Conservation (phyloP, 2,888 invertebrate genomes). For the Hedya salicella region DNA sequence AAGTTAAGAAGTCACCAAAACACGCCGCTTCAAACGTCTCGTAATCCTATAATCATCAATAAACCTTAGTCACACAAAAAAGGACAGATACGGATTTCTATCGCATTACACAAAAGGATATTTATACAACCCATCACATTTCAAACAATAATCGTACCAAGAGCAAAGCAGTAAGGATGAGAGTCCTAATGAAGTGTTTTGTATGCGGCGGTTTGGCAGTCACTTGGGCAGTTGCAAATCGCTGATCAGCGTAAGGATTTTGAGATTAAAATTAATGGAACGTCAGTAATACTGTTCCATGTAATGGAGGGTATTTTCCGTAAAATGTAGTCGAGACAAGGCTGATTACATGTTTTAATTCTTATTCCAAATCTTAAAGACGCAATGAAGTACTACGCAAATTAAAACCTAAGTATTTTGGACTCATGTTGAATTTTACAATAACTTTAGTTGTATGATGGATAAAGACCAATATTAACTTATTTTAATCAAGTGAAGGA, state of each 20-base stretch:
- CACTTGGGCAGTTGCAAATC: constrained; percentile 60
- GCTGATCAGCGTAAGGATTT: constrained; percentile 64
- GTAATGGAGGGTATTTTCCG: constrained; percentile 14
- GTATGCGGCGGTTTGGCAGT: constrained; percentile 13
- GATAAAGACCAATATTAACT: no score
- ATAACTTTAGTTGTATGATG: no score
- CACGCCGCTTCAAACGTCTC: constrained; percentile 58
- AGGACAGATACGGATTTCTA: constrained; percentile 60
- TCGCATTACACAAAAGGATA: constrained; percentile 52
- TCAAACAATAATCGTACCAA: constrained; percentile 31
- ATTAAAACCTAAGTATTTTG: no score
- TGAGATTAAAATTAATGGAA: constrained; percentile 77
- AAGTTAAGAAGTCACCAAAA: constrained; percentile 39
- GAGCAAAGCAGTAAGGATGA: constrained; percentile 45
- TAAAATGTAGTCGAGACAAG: constrained; percentile 5
- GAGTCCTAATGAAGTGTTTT: constrained; percentile 54
- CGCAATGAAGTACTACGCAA: no score
- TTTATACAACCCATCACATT: constrained; percentile 16
- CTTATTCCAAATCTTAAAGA: neutral
- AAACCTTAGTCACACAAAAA: constrained; percentile 73
- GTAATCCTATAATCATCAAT: constrained; percentile 81
- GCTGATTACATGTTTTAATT: neutral
- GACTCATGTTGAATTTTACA: no score
- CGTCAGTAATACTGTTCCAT: constrained; percentile 65
- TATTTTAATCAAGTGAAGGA: no score